Evolutionary conservation across 2,888 invertebrate genomes (phyloP).

Genomic region (Conomelus anceps): DNA sequence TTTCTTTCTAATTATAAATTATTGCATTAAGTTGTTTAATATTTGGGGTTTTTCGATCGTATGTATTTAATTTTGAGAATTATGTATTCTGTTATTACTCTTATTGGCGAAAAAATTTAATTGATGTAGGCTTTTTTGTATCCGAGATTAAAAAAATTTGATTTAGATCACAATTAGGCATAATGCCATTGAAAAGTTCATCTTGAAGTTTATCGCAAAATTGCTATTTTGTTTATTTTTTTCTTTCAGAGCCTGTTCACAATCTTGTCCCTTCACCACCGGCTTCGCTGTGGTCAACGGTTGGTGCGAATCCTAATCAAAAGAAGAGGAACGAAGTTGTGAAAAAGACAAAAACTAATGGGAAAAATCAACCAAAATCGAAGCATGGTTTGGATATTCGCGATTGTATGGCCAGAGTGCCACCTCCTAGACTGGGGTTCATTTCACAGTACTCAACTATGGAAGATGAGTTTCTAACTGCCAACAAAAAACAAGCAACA

Average conservation of each 20-base stretch:
- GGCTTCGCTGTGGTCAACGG: background rate
- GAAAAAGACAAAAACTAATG: slow-evolving; percentile 3
- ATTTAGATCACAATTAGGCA: no score
- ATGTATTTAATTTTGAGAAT: no score
- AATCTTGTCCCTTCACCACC: background rate
- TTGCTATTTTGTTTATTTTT: background rate
- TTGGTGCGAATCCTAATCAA: background rate
- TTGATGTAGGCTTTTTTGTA: no score
- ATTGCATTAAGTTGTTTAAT: no score
- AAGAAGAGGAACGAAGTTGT: slow-evolving; percentile 2
- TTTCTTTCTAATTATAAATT: no score
- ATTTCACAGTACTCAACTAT: background rate
- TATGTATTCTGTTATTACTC: no score
- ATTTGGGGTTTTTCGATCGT: no score
- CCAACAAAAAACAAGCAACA: background rate
- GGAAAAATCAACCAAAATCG: slow-evolving; percentile 37
- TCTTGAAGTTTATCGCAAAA: no score
- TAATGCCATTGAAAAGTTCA: no score
- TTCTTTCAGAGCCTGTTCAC: background rate
- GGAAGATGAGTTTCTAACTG: background rate
- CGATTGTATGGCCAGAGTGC: slow-evolving; percentile 27
- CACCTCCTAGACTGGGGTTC: background rate
- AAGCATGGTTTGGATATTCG: slow-evolving; percentile 31
- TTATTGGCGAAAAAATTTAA: no score
- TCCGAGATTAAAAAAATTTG: no score